Percentiles rank a stretch among this genome's conserved stretches.
Evolutionary conservation across 2,797 vertebrate species (phyloP).

Genomic region (Taenioides sp.): DNA sequence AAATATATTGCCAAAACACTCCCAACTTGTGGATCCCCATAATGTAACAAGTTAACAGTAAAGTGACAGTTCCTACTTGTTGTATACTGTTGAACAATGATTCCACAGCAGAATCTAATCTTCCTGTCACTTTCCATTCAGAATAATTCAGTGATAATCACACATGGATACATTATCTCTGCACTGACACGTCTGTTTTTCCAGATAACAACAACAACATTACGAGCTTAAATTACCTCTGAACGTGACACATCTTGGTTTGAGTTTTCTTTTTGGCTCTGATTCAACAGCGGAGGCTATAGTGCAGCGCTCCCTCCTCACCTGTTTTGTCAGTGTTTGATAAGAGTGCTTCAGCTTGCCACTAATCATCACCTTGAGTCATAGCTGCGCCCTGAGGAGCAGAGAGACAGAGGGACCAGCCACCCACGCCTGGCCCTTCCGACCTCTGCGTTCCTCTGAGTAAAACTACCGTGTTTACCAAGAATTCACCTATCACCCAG

Average conservation of each 20-base stretch:
- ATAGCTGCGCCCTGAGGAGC: slow-evolving; percentile 32
- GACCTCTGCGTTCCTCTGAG: slow-evolving; percentile 31
- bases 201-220: slow-evolving; percentile 1
- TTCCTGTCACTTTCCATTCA: neutral
- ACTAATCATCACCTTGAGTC: slow-evolving; percentile 59
- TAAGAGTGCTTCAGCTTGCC: slow-evolving; percentile 36
- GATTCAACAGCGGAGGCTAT: slow-evolving; percentile 7
- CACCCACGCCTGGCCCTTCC: slow-evolving; percentile 31
- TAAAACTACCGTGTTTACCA: slow-evolving; percentile 53
- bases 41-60: neutral
- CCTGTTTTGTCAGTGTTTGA: slow-evolving; percentile 25
- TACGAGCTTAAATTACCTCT: neutral
- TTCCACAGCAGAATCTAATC: neutral
- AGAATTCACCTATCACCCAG: slow-evolving; percentile 54
- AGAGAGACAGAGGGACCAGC: slow-evolving; percentile 33
- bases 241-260: neutral
- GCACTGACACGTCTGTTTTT: neutral
- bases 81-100: too few relatives aligned
- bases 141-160: neutral
- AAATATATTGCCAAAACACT: neutral
- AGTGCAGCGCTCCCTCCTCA: slow-evolving; percentile 19
- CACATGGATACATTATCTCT: neutral
- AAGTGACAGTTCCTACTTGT: neutral
- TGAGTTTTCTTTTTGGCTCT: neutral
- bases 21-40: neutral